A percentile compares a stretch with the other conserved stretches of the same genome.
Evolutionary conservation across 2,888 invertebrate species (phyloP).

Genomic region (Diadegma fenestrale): DNA sequence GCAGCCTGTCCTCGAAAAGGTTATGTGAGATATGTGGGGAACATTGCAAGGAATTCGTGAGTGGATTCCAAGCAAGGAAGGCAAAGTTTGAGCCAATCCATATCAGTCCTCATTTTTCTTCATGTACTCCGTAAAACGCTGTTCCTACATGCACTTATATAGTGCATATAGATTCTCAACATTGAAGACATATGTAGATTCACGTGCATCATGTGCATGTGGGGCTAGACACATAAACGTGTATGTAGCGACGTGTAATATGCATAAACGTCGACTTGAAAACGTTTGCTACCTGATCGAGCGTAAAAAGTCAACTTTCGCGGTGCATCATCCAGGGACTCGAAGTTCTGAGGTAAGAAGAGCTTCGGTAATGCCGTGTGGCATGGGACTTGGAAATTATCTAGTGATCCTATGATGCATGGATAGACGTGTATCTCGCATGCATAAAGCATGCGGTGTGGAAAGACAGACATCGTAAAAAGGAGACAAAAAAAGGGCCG

Average conservation of each 20-base stretch:
- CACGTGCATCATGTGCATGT: neutral
- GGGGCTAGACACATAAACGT: neutral
- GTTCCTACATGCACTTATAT: neutral
- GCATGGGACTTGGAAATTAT: constrained; percentile 57
- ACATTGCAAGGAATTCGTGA: constrained; percentile 55
- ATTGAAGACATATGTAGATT: neutral
- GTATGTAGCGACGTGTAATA: neutral
- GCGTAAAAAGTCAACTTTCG: constrained; percentile 60
- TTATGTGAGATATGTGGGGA: constrained; percentile 13
- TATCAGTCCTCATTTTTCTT: constrained; percentile 40
- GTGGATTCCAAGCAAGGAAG: constrained; percentile 41
- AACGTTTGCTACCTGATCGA: constrained; percentile 53
- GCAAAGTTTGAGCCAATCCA: constrained; percentile 32
- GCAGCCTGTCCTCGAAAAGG: constrained; percentile 23
- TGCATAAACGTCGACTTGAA: constrained; percentile 2
- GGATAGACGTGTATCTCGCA: constrained; percentile 64
- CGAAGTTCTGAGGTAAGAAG: constrained; percentile 16
- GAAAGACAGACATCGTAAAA: constrained; percentile 26
- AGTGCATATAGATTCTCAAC: neutral
- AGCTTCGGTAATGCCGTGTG: constrained; percentile 34
- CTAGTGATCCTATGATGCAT: constrained; percentile 68
- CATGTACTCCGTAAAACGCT: constrained; percentile 16
- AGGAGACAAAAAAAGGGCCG: constrained; percentile 16
- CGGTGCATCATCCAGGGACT: constrained; percentile 48
- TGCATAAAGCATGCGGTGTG: constrained; percentile 61